phyloP scores from a whole-genome alignment of 2,797 vertebrate species.

The Dromococcyx pavoninus region DNA sequence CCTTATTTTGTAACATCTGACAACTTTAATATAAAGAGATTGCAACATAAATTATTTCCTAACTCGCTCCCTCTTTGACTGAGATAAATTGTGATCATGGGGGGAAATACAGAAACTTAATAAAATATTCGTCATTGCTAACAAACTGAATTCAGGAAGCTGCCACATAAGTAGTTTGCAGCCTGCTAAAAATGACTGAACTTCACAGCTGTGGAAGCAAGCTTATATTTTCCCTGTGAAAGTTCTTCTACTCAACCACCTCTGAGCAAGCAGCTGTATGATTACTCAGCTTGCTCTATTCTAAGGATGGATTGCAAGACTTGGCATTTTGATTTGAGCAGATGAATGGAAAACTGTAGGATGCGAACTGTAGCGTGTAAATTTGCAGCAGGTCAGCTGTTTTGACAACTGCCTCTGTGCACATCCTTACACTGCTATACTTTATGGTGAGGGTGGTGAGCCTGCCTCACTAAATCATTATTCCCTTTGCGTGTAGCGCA shows the following conservation, averaged over 20 bases:
- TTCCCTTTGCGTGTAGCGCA: not conserved
- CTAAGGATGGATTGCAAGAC: not conserved
- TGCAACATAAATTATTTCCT: slow-evolving; percentile 17
- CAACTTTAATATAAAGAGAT: slow-evolving; percentile 34
- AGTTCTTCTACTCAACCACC: not conserved
- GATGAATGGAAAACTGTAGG: slow-evolving; percentile 1
- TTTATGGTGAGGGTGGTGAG: not conserved
- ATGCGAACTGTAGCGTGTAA: not conserved
- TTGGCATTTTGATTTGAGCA: slow-evolving; percentile 20
- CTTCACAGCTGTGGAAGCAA: slow-evolving; percentile 46
- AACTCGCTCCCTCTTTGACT: not conserved
- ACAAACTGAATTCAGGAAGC: not conserved
- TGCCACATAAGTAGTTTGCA: not conserved
- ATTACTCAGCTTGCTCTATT: slow-evolving; percentile 30
- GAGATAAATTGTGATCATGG: not conserved
- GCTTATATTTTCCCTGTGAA: not conserved
- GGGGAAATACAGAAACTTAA: slow-evolving; percentile 7
- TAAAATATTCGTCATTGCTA: not conserved
- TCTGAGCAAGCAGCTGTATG: slow-evolving; percentile 49
- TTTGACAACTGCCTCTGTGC: not conserved
- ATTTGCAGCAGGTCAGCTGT: not conserved
- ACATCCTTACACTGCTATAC: not conserved
- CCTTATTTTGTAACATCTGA: slow-evolving; percentile 7
- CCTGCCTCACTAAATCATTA: not conserved
- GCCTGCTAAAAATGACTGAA: not conserved